Conservation (phyloP, 2,888 invertebrate genomes). For the Apotomis betuletana region DNA sequence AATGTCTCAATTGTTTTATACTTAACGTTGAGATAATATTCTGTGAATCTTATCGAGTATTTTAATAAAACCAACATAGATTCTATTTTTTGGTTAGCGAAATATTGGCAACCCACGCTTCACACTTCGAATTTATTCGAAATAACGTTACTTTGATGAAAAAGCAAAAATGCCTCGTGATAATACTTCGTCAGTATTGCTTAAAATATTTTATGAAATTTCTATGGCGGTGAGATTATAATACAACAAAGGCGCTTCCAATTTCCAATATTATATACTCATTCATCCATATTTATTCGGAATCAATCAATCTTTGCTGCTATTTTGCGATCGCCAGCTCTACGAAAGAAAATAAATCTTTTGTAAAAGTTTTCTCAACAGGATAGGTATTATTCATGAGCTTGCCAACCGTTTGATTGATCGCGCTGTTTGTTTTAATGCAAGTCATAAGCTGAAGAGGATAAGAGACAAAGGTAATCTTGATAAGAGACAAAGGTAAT, state of each 20-base stretch:
- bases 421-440: conserved; percentile 60
- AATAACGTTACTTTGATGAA: conserved; percentile 9
- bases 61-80: not conserved
- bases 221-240: conserved; percentile 37
- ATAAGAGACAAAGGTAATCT: not conserved
- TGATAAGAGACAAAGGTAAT: not conserved
- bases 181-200: conserved; percentile 15
- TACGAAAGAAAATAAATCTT: conserved; percentile 77
- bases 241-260: conserved; percentile 46
- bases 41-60: no score
- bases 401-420: conserved; percentile 76
- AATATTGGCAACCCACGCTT: conserved; percentile 5
- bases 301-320: conserved; percentile 79
- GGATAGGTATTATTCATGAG: conserved; percentile 80
- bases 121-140: not conserved
- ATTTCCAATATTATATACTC: conserved; percentile 51
- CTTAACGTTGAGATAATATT: no score
- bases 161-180: not conserved
- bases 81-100: not conserved
- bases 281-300: conserved; percentile 72
- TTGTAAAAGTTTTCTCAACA: conserved; percentile 76
- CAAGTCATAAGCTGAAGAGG: conserved; percentile 30
- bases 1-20: no score
- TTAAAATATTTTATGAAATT: conserved; percentile 33
- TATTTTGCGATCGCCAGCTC: conserved; percentile 65